A percentile compares a stretch with the other conserved stretches of the same genome.
These are phyloP conservation scores for Yponomeuta malinellus DNA, from an alignment of 2,888 invertebrate genomes.

Conservation along the genomic window DNA sequence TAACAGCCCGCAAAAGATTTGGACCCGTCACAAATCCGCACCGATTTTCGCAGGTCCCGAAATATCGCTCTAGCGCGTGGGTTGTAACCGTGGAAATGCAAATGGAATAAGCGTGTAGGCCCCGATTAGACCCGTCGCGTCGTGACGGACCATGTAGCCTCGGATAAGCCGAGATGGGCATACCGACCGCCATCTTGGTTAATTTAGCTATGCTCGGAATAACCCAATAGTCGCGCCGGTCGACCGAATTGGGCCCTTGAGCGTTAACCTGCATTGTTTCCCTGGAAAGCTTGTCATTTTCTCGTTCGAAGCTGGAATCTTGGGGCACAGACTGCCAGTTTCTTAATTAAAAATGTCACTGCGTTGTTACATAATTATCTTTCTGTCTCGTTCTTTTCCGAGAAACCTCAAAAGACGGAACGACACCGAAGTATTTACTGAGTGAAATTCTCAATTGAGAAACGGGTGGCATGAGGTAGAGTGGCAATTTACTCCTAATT, in stretches of 20 bases:
- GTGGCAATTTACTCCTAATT: too few relatives aligned
- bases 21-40: neutral
- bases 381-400: too few relatives aligned
- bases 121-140: slow-evolving; percentile 43
- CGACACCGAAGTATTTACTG: too few relatives aligned
- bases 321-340: too few relatives aligned
- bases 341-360: too few relatives aligned
- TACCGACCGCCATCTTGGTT: slow-evolving; percentile 26
- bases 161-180: slow-evolving; percentile 37
- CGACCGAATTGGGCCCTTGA: neutral
- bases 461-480: too few relatives aligned
- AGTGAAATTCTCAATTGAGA: too few relatives aligned
- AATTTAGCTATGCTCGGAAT: neutral
- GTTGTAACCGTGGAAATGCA: slow-evolving; percentile 30
- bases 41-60: neutral
- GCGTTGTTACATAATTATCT: too few relatives aligned
- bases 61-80: slow-evolving; percentile 5
- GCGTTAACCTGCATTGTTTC: neutral
- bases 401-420: too few relatives aligned
- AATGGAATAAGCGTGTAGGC: slow-evolving; percentile 58
- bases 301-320: neutral
- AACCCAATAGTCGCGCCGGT: neutral
- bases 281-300: neutral
- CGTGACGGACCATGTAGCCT: slow-evolving; percentile 38
- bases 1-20: neutral